Evolutionary conservation across 1,140 invertebrate genomes (phyloP).

Genomic region (Musca vetustissima): DNA sequence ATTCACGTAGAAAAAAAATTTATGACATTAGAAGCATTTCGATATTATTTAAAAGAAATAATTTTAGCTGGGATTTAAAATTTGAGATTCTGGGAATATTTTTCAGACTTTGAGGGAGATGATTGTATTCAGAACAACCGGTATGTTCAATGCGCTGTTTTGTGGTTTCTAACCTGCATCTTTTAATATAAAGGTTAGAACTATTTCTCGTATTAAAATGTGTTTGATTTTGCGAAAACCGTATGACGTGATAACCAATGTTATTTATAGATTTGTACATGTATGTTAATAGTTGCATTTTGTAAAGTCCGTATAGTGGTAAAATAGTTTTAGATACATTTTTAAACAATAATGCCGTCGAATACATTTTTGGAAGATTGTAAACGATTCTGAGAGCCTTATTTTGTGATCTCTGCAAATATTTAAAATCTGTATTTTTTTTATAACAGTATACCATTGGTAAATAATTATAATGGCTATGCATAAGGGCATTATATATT

Average conservation of each 20-base stretch:
- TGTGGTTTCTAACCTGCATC: conserved; percentile 7
- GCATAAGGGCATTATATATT: too few relatives aligned
- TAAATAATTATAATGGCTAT: too few relatives aligned
- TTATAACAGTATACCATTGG: too few relatives aligned
- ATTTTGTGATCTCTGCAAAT: too few relatives aligned
- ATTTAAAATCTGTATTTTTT: too few relatives aligned
- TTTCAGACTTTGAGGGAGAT: not conserved
- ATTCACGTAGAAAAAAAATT: too few relatives aligned
- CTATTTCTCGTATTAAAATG: not conserved
- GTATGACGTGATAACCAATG: not conserved
- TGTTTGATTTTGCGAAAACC: not conserved
- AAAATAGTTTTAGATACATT: not conserved
- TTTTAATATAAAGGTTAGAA: not conserved
- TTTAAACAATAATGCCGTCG: not conserved
- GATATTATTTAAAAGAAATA: not conserved
- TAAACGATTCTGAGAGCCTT: not conserved
- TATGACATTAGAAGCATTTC: not conserved
- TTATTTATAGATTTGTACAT: not conserved
- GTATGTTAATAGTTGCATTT: not conserved
- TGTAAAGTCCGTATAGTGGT: not conserved
- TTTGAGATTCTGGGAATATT: too few relatives aligned
- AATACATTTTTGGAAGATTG: not conserved
- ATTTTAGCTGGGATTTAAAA: not conserved
- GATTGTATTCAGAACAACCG: not conserved
- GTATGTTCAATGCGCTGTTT: not conserved